Base-by-base conservation (phyloP, 1,140 invertebrate species). In the Polypedilum vanderplanki region DNA sequence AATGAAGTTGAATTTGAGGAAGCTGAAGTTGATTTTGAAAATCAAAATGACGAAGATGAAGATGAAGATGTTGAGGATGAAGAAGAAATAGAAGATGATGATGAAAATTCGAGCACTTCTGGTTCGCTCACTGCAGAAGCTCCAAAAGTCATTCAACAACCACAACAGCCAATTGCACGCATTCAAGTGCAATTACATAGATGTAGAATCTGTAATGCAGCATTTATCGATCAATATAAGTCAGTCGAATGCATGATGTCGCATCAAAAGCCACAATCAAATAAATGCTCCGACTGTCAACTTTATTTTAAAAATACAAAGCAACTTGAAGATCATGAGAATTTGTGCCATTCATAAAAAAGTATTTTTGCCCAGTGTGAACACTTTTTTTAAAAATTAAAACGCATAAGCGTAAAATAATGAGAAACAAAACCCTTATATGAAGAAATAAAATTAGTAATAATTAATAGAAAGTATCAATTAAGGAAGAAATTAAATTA, bases 111-210 rank as follows among this genome's bases (percentile, higher is more conserved):
- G 3, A 73, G 46, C 17, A 80, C 74, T 75, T 75, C 46, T 78
- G 79, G 73, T 77, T 80, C 75, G 79, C 78, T 67, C 78, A 80
- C 12, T 2, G 65, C 18, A 18, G 20, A 33, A 4, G 7, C 74
- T 64, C 8, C 41, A 57, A 65, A 24, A 7, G 8, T 9, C 7
- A n/a, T 3, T 41, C 10, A 15, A 75, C n/a, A 15, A 75, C 7
- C 64, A 67, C 24, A 70, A 8, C 4, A 4, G 12, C 65, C 33
- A 67, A 40, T 20, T 75, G 15, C 15, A 17, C 24, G 65, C 24
- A 20, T 75, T 73, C 70, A 75, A 75, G 20, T 75, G 40, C 65
- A 70, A 20, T 5, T 70, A 57, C 33, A 64, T 22, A n/a, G 70
- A 33, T 75, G 75, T 73, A 24, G 75, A 7, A 9, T n/a, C 3